Evolutionary conservation across 37 sponge, comb jelly and placozoan species (phyloP), one percentile per base, ranked within the genome.

Genomic region (Diacarnus erythraeanus): DNA sequence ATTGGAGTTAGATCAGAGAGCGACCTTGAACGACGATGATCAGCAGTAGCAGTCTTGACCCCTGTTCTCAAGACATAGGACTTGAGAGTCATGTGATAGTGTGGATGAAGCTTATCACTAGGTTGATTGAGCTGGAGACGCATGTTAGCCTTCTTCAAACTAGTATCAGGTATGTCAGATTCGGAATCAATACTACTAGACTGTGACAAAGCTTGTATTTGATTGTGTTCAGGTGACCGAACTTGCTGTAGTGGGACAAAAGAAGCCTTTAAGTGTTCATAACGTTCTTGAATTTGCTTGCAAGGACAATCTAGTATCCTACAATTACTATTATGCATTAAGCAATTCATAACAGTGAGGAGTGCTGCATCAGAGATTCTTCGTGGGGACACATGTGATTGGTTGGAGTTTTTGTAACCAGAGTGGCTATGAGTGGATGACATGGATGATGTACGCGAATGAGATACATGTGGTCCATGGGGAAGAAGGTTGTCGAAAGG

Each of bases 311-410:
- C 38, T 15, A 72, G 81, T 3, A 80, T 71, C 29, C 59, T 59
- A 37, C 81, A 80, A n/a, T 80, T 27, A 39, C 23, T 58, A 34
- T 71, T 58, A 27, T 80, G 81, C 71, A 69, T 70, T 36, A 80
- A 40, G 25, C 43, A 56, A 54, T 27, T 69, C 69, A 79, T 10
- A 23, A 69, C 79, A 30, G 41, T 18, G 18, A 42, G 2, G 9
- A 77, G 25, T 1, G 18, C 34, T 64, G 59, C 65, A 25, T 77
- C 63, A 26, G 64, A 38, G 64, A 77, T 77, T 3, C 2, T 35
- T 71, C 38, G 20, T 6, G 38, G 20, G 20, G 34, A 5, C 34
- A 15, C 3, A 34, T 68, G 71, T 17, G 35, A 9, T 20, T n/a
- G 20, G 71, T 1, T 71, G 71, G 43, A 43, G 41, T 8, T 20